Percentiles rank a stretch among this genome's conserved stretches.
Evolutionary conservation across 2,888 invertebrate genomes (phyloP).

Genomic region (Epiblema foenella): DNA sequence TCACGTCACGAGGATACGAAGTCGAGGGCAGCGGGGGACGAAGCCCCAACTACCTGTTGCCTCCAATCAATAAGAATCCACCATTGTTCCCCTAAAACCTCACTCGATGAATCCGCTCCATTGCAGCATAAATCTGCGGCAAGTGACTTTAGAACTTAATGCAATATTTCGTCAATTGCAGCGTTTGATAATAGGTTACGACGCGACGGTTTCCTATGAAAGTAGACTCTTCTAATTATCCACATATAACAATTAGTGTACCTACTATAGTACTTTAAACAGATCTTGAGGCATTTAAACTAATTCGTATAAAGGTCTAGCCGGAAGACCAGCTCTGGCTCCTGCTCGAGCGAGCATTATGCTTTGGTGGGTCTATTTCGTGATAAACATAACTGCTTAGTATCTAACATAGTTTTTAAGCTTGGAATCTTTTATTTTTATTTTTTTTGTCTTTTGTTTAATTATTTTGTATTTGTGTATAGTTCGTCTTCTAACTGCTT

Average conservation of each 20-base stretch:
- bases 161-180: conserved; percentile 5
- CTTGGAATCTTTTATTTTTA: too few relatives aligned
- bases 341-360: too few relatives aligned
- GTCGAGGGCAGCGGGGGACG: conserved; percentile 70
- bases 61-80: conserved; percentile 78
- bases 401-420: too few relatives aligned
- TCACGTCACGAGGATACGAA: conserved; percentile 62
- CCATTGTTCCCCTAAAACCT: conserved; percentile 69
- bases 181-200: neutral
- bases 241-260: neutral
- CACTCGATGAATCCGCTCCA: conserved; percentile 53
- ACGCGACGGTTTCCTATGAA: neutral
- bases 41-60: conserved; percentile 79
- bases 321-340: too few relatives aligned
- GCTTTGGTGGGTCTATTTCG: too few relatives aligned
- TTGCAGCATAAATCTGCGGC: conserved; percentile 51
- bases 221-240: too few relatives aligned
- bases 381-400: too few relatives aligned
- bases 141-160: conserved; percentile 46
- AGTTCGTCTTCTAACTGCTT: neutral
- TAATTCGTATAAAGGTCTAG: too few relatives aligned
- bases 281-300: neutral
- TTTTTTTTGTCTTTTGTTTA: too few relatives aligned
- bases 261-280: neutral
- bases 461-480: too few relatives aligned